Percentiles rank a stretch among this genome's conserved stretches.
Evolutionary conservation across 1,140 invertebrate species (phyloP).

Genomic region (Tenebrio molitor): DNA sequence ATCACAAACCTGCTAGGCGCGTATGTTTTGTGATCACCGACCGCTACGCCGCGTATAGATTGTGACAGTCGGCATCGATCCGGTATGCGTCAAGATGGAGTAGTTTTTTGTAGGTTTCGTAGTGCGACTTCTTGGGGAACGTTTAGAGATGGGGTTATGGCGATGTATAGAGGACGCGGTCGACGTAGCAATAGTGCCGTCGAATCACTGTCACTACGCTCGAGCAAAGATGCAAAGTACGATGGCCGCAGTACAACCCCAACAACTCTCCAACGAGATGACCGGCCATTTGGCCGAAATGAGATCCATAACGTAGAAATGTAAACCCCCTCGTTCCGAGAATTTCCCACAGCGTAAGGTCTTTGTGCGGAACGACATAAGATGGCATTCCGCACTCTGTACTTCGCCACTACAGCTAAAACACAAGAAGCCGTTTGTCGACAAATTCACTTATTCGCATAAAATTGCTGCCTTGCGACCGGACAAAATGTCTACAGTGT

Average conservation of each 20-base stretch:
- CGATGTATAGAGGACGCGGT: constrained; percentile 29
- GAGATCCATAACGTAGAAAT: constrained; percentile 55
- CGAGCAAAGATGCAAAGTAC: constrained; percentile 54
- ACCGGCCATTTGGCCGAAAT: constrained; percentile 53
- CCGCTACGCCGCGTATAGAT: too few species aligned
- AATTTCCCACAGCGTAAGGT: constrained; percentile 50
- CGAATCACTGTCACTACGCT: constrained; percentile 49
- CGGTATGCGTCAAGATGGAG: too few species aligned
- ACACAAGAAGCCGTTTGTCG: constrained; percentile 47
- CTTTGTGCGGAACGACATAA: constrained; percentile 52
- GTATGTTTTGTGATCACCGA: not conserved
- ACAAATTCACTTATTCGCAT: constrained; percentile 46
- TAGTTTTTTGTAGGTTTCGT: not conserved
- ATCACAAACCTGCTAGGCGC: too few species aligned
- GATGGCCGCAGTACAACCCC: constrained; percentile 50
- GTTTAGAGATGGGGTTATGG: not conserved
- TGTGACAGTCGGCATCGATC: too few species aligned
- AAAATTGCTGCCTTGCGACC: constrained; percentile 44
- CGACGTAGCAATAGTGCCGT: constrained; percentile 20
- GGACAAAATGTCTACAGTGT: constrained; percentile 44
- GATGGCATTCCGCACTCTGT: constrained; percentile 48
- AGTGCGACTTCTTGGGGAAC: not conserved
- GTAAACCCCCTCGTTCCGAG: constrained; percentile 48
- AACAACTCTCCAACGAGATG: constrained; percentile 55
- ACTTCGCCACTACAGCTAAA: constrained; percentile 44